phyloP scores from a whole-genome alignment of 2,797 vertebrate species.

The Myiotriccus ornatus region DNA sequence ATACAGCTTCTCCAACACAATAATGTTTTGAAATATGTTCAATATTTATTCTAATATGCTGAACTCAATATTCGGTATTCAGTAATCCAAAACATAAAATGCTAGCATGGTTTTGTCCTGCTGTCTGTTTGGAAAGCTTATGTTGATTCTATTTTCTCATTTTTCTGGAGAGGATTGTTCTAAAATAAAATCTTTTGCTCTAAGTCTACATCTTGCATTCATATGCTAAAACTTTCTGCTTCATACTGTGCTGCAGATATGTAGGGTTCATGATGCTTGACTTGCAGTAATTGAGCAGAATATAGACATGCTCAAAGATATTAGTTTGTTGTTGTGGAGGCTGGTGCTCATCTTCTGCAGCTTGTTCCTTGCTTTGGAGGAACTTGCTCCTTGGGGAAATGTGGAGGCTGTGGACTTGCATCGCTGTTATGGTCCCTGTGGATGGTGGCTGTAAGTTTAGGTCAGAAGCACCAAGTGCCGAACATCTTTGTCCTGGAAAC shows the following conservation, averaged over 20 bases:
- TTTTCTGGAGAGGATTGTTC: not conserved
- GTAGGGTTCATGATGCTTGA: not conserved
- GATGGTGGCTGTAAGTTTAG: not conserved
- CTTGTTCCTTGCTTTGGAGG: fast-evolving
- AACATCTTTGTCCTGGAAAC: not conserved
- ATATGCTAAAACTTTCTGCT: not conserved
- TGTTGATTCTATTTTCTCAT: not conserved
- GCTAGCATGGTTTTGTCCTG: not conserved
- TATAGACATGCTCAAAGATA: fast-evolving
- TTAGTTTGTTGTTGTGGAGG: not conserved
- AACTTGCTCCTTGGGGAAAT: not conserved
- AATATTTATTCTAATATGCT: not conserved
- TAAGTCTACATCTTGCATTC: not conserved
- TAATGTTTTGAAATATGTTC: not conserved
- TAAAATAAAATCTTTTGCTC: not conserved
- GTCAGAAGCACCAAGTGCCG: not conserved
- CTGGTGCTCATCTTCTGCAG: not conserved
- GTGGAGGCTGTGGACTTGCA: not conserved
- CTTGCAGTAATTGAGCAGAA: no score
- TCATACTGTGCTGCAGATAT: not conserved
- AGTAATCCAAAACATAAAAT: not conserved
- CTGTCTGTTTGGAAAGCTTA: not conserved
- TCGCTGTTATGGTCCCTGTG: no score
- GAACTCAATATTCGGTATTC: not conserved
- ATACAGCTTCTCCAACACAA: not conserved